Conservation (phyloP, 2,113 vertebrate genomes). For the Pogona vitticeps region DNA sequence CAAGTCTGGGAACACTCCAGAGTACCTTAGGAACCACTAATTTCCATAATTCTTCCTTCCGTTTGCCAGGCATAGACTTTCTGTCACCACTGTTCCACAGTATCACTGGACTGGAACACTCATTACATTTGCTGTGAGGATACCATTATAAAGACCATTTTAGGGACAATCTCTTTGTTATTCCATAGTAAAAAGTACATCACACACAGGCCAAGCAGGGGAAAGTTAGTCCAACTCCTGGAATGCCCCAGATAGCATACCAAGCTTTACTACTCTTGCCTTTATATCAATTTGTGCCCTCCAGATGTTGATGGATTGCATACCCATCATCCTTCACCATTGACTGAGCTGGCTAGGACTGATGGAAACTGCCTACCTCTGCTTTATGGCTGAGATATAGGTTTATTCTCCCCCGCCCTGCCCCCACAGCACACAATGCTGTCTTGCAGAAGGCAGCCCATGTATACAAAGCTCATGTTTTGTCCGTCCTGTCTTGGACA, state of each 20-base stretch:
- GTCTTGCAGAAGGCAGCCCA: not conserved
- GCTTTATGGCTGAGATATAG: not conserved
- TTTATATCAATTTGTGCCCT: too few species aligned
- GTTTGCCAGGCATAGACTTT: not conserved
- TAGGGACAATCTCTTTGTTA: too few species aligned
- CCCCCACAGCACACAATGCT: not conserved
- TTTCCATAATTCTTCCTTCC: not conserved
- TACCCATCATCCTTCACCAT: too few species aligned
- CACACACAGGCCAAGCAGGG: not conserved
- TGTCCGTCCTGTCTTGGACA: slow-evolving; percentile 37
- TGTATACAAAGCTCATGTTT: slow-evolving; percentile 39
- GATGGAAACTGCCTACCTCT: not conserved
- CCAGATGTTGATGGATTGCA: too few species aligned
- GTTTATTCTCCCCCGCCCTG: not conserved
- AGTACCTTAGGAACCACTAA: not conserved
- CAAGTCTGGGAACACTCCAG: not conserved
- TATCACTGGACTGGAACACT: not conserved
- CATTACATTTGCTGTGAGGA: not conserved
- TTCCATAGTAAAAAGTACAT: too few species aligned
- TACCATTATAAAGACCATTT: not conserved
- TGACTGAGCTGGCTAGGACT: too few species aligned
- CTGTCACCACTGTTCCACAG: not conserved
- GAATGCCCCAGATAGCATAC: not conserved
- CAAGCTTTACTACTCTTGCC: too few species aligned
- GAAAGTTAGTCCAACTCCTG: not conserved